Evolutionary conservation across 2,888 invertebrate genomes (phyloP), one percentile per base, ranked within the genome.

Genomic region (Amiota mariae): DNA sequence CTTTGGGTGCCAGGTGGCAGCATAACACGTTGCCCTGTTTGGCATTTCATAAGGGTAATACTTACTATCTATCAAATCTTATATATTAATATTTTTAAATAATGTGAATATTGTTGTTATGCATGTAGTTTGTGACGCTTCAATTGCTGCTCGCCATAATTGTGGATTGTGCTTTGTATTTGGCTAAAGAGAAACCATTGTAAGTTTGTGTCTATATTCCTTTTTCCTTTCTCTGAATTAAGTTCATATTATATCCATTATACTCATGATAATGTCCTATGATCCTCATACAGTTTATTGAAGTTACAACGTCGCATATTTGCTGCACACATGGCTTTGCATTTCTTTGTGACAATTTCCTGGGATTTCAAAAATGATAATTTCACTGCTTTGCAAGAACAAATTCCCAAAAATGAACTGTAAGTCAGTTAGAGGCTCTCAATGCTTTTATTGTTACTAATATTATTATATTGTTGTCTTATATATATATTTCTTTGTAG

Each of bases 251-350:
- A n/a, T n/a, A n/a, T n/a, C n/a, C n/a, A n/a, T n/a, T n/a, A n/a
- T n/a, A n/a, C n/a, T n/a, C n/a, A n/a, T n/a, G n/a, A n/a, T n/a
- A n/a, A n/a, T n/a, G n/a, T n/a, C n/a, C n/a, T n/a, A n/a, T n/a
- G n/a, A n/a, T n/a, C n/a, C n/a, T n/a, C n/a, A n/a, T n/a, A n/a
- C 87, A 97, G 97, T 90, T 91, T 97, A 75, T 89, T 96, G 11
- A 94, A 92, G 88, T 87, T 97, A 46, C 97, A 97, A 86, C 92
- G 94, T n/a, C 93, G 93, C 79, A 94, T 98, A 68, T 96, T 94
- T 88, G 92, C 92, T 24, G 94, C 96, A 0, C 94, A 94, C 82
- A 90, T 91, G 72, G 94, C 94, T 0, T 87, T 98, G 2, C 91
- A 92, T 13, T 94, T 94, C 87, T 98, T 96, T 86, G 91, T 94